phyloP scores from a whole-genome alignment of 2,888 invertebrate genomes.

The Apodemia duryi region DNA sequence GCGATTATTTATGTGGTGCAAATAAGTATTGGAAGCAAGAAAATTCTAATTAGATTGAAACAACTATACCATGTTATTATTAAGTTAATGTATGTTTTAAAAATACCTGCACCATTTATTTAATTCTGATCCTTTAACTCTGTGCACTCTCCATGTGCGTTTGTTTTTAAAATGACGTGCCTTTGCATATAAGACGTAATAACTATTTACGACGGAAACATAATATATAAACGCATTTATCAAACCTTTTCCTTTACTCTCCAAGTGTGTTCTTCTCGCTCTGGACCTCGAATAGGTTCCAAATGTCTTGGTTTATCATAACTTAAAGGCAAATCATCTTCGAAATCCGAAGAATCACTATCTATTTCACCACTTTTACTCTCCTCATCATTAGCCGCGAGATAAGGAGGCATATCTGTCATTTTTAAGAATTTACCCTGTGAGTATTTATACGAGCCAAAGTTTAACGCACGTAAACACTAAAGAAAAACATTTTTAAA shows the following conservation, averaged over 20 bases:
- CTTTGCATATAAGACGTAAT: conserved; percentile 30
- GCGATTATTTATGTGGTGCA: no score
- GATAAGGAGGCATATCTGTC: conserved; percentile 77
- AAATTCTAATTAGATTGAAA: no score
- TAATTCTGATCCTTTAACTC: neutral
- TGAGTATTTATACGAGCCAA: conserved; percentile 43
- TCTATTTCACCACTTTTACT: conserved; percentile 62
- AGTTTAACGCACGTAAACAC: conserved; percentile 45
- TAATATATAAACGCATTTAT: conserved; percentile 26
- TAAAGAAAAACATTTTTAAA: conserved; percentile 61
- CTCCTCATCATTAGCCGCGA: conserved; percentile 67
- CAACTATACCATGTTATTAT: no score
- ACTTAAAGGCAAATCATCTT: conserved; percentile 84
- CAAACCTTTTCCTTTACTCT: conserved; percentile 93
- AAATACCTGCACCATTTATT: neutral
- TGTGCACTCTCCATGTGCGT: conserved; percentile 54
- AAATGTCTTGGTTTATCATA: conserved; percentile 83
- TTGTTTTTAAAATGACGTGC: conserved; percentile 54
- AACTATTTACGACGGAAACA: conserved; percentile 44
- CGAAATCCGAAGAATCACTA: conserved; percentile 67
- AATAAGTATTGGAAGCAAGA: no score
- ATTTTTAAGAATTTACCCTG: conserved; percentile 45
- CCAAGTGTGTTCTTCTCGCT: conserved; percentile 92
- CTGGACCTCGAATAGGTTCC: conserved; percentile 66
- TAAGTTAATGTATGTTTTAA: neutral